Percentiles rank a stretch among this genome's conserved stretches.
Evolutionary conservation across 2,113 vertebrate species (phyloP).

Genomic region (Struthio camelus): DNA sequence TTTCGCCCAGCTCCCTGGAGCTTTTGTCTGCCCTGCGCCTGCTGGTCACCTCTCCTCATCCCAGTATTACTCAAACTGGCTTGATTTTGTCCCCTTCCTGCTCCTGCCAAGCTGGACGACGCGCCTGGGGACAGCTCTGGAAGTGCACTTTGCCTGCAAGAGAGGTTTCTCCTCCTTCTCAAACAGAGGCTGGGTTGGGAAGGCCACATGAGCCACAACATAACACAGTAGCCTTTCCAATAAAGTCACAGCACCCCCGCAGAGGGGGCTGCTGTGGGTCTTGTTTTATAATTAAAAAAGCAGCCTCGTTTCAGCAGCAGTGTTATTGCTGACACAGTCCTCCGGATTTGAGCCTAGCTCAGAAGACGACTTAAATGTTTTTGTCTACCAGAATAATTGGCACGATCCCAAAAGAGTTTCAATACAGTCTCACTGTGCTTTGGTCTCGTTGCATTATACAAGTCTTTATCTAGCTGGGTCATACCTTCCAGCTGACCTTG

Average conservation of each 20-base stretch:
- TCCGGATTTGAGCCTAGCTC: not conserved
- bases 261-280: not conserved
- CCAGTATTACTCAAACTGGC: not conserved
- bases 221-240: not conserved
- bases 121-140: not conserved
- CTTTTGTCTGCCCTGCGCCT: not conserved
- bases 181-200: not conserved
- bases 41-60: not conserved
- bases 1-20: not conserved
- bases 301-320: not conserved
- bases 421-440: not conserved
- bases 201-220: not conserved
- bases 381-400: rapidly evolving
- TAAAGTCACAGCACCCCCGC: not conserved
- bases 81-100: not conserved
- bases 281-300: not conserved
- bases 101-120: not conserved
- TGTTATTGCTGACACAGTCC: not conserved
- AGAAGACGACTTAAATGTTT: not conserved
- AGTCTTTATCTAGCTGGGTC: not conserved
- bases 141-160: not conserved
- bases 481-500: not conserved
- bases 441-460: not conserved
- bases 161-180: not conserved
- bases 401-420: not conserved